Conservation (phyloP, 2,888 invertebrate genomes). For the Ischnura elegans region DNA sequence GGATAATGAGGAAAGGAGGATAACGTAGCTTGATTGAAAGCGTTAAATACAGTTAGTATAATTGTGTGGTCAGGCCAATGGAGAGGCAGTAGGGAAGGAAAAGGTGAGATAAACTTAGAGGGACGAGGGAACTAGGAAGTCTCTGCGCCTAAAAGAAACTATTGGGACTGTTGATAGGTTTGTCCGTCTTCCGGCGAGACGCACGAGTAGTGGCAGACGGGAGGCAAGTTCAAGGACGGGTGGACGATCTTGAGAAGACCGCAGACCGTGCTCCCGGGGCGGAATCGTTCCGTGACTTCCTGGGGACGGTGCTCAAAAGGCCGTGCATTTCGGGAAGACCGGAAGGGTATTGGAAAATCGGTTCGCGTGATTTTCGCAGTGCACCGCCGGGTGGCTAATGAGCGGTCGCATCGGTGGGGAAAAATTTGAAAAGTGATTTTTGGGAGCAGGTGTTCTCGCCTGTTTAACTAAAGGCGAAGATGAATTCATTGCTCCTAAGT, state of each 20-base stretch:
- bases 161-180: neutral
- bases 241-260: slow-evolving; percentile 18
- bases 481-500: neutral
- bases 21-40: no score
- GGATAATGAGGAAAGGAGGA: no score
- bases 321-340: neutral
- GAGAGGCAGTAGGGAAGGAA: no score
- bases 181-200: neutral
- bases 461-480: no score
- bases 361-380: slow-evolving; percentile 25
- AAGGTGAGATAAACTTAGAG: no score
- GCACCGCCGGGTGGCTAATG: neutral
- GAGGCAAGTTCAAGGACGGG: slow-evolving; percentile 33
- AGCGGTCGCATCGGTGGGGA: neutral
- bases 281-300: slow-evolving; percentile 33
- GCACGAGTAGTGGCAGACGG: neutral
- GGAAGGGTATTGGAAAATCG: slow-evolving; percentile 47
- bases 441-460: neutral
- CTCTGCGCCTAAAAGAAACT: no score
- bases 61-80: no score
- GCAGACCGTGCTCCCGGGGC: neutral
- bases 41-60: no score
- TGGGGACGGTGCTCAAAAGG: neutral
- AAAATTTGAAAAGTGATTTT: neutral
- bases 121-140: no score